A percentile compares a stretch with the other conserved stretches of the same genome.
Evolutionary conservation across 1,140 invertebrate species (phyloP).

Genomic region (Nephotettix cincticeps): DNA sequence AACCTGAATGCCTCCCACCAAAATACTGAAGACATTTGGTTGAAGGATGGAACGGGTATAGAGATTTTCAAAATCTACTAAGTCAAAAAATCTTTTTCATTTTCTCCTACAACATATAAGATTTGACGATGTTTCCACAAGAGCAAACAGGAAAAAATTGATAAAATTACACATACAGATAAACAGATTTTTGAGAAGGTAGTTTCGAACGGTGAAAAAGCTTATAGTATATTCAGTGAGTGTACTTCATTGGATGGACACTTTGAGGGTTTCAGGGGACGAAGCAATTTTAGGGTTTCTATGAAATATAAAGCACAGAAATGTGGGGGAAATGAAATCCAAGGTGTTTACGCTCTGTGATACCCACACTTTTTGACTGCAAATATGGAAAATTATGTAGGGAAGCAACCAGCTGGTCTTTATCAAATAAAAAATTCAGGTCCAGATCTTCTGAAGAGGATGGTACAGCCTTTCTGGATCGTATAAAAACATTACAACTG

Average conservation of each 20-base stretch:
- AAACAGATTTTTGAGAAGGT: slow-evolving; percentile 34
- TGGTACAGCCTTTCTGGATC: slow-evolving; percentile 42
- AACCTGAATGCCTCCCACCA: slow-evolving; percentile 49
- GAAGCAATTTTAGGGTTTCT: slow-evolving; percentile 46
- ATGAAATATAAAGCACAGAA: slow-evolving; percentile 46
- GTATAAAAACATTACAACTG: slow-evolving; percentile 46
- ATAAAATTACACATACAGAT: slow-evolving; percentile 52
- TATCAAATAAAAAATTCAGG: slow-evolving; percentile 39
- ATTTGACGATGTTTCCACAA: slow-evolving; percentile 45
- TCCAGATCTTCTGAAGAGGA: slow-evolving; percentile 43
- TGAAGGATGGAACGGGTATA: slow-evolving; percentile 48
- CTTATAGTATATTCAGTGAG: slow-evolving; percentile 36
- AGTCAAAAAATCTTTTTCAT: slow-evolving; percentile 50
- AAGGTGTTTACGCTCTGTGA: slow-evolving; percentile 50
- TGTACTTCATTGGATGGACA: slow-evolving; percentile 34
- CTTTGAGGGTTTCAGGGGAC: slow-evolving; percentile 37
- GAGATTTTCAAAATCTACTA: slow-evolving; percentile 48
- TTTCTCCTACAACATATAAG: slow-evolving; percentile 44
- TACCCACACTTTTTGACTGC: slow-evolving; percentile 37
- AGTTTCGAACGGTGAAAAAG: slow-evolving; percentile 26
- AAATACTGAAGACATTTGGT: slow-evolving; percentile 51
- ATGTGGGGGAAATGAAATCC: no score
- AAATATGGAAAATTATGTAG: slow-evolving; percentile 51
- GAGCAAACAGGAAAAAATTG: slow-evolving; percentile 46
- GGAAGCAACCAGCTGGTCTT: slow-evolving; percentile 45